Base-by-base conservation (phyloP, 2,888 invertebrate genomes). In the Stenodema calcarata region DNA sequence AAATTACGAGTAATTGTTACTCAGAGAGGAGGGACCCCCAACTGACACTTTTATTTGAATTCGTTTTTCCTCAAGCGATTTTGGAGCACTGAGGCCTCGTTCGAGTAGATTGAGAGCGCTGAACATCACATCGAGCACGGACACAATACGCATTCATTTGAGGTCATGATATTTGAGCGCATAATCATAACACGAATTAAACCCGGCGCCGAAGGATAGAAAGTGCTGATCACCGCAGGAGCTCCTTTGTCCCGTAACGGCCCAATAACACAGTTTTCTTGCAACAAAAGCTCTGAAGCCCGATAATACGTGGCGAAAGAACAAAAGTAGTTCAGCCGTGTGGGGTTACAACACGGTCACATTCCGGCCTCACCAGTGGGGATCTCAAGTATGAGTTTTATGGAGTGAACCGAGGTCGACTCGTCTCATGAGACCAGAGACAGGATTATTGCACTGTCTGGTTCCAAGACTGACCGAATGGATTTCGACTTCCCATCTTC, bases 201-300 rank as follows among this genome's bases (percentile, higher is more conserved):
- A 62, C 18, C 62, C n/a, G 73, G 18, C 35, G 35, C 42, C 78
- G 42, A 44, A 44, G 42, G 78, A 44, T 44, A 78, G 78, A 78
- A 78, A 78, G 78, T 78, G 78, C 78, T 44, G 78, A 78, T 44
- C 78, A 78, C 44, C 78, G 27, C 42, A 27, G 44, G 42, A 78
- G 41, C 78, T 78, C 78, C 78, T 78, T 78, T 78, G 78, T 78
- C 27, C 44, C 41, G 35, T 44, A 41, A 78, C 44, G 78, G 18
- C 78, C 78, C 78, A 78, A 78, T 78, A 78, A 78, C 78, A 78
- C 78, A 78, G 78, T 78, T 78, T 44, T 78, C 78, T 78, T 42
- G 78, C 73, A 78, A 78, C 78, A 78, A 78, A 78, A 78, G 76
- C 27, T 42, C 14, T 14, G 7, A 28, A 16, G 12, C 44, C 44